phyloP scores from a whole-genome alignment of 2,888 invertebrate species.

The Callimorpha dominula region DNA sequence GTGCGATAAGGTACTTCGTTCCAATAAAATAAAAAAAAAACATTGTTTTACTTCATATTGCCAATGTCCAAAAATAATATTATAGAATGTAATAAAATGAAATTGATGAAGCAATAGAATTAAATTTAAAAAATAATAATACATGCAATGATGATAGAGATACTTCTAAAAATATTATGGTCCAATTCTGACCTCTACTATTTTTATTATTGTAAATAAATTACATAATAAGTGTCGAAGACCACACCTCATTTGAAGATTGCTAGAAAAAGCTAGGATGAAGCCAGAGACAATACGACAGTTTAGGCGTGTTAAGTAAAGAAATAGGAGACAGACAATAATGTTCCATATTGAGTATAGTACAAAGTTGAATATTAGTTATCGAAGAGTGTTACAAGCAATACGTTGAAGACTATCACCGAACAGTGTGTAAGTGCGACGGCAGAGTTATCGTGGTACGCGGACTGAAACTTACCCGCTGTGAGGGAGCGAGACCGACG shows the following conservation, averaged over 20 bases:
- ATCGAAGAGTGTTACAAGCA: conserved; percentile 66
- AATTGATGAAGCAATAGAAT: too few relatives aligned
- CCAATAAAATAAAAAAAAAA: too few relatives aligned
- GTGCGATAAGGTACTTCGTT: too few relatives aligned
- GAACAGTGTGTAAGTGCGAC: conserved; percentile 65
- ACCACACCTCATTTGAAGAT: too few relatives aligned
- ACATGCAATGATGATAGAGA: too few relatives aligned
- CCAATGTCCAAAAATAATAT: too few relatives aligned
- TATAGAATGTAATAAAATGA: too few relatives aligned
- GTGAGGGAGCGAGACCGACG: conserved; percentile 60
- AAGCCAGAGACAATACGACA: neutral
- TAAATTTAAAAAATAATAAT: too few relatives aligned
- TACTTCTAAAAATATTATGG: too few relatives aligned
- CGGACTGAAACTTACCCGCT: conserved; percentile 71
- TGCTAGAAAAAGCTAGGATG: neutral
- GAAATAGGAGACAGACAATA: neutral
- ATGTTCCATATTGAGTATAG: neutral
- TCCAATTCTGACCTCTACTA: too few relatives aligned
- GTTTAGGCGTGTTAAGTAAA: neutral
- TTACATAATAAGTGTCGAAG: neutral
- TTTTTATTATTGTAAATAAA: too few relatives aligned
- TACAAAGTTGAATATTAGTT: conserved; percentile 18
- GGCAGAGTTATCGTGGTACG: conserved; percentile 67
- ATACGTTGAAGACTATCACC: conserved; percentile 61
- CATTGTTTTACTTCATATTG: too few relatives aligned